Conservation (phyloP, 2,113 vertebrate species). For the Tachysurus vachellii region DNA sequence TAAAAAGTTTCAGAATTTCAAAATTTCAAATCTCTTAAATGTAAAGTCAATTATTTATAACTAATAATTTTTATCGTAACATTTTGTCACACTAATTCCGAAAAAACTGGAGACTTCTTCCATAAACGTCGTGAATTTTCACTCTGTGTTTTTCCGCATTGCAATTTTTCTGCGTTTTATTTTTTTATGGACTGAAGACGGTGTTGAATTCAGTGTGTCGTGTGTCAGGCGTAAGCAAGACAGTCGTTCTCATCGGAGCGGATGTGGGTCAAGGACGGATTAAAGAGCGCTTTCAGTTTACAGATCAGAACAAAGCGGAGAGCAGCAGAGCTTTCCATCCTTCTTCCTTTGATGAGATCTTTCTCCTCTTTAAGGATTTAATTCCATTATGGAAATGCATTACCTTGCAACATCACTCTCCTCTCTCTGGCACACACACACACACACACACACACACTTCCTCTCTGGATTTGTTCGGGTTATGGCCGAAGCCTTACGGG, state of each 20-base stretch:
- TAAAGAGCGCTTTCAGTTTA: neutral
- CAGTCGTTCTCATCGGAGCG: neutral
- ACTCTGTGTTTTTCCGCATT: neutral
- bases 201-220: neutral
- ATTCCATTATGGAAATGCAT: constrained; percentile 61
- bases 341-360: constrained; percentile 58
- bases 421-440: constrained; percentile 1
- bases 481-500: constrained; percentile 57
- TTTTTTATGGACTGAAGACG: too few relatives aligned
- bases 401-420: constrained; percentile 23
- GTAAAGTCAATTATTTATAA: too few relatives aligned
- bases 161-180: neutral
- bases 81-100: neutral
- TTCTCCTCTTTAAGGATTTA: constrained; percentile 57
- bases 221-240: too few relatives aligned
- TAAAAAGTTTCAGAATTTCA: too few relatives aligned
- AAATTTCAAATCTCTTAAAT: too few relatives aligned
- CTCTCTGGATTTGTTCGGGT: constrained; percentile 52
- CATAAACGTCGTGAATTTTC: neutral
- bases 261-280: constrained; percentile 42
- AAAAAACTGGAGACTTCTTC: neutral
- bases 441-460: constrained; percentile 5
- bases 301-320: neutral
- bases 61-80: neutral
- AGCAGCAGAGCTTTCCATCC: constrained; percentile 25